Percentiles rank a stretch among this genome's conserved stretches.
Evolutionary conservation across 2,888 invertebrate species (phyloP).

Genomic region (Synergus laeviventris): DNA sequence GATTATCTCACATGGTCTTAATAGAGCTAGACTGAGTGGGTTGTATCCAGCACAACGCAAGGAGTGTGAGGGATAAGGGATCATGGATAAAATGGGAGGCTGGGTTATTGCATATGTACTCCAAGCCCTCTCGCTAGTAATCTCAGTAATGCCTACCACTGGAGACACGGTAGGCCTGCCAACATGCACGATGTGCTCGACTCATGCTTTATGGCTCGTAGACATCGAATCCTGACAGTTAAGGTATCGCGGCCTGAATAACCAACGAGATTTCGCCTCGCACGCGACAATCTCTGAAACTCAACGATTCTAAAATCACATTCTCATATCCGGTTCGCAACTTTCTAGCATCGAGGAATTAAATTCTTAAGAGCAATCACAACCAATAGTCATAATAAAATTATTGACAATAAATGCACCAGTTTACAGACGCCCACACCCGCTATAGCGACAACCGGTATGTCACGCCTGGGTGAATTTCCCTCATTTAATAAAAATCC

Average conservation of each 20-base stretch:
- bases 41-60: slow-evolving; percentile 50
- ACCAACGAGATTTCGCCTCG: slow-evolving; percentile 65
- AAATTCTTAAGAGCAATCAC: not conserved
- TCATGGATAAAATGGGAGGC: slow-evolving; percentile 56
- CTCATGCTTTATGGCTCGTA: slow-evolving; percentile 68
- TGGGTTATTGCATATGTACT: slow-evolving; percentile 61
- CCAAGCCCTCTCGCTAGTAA: slow-evolving; percentile 58
- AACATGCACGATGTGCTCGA: slow-evolving; percentile 43
- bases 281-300: slow-evolving; percentile 62
- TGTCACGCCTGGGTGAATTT: slow-evolving; percentile 26
- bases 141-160: slow-evolving; percentile 69
- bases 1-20: slow-evolving; percentile 68
- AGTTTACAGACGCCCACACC: slow-evolving; percentile 30
- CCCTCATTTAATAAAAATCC: slow-evolving; percentile 18
- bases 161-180: slow-evolving; percentile 59
- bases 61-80: slow-evolving; percentile 54
- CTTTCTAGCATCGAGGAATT: not conserved
- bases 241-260: slow-evolving; percentile 67
- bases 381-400: not conserved
- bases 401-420: slow-evolving; percentile 25
- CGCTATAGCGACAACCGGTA: not conserved
- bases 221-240: slow-evolving; percentile 69
- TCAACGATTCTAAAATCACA: slow-evolving; percentile 58
- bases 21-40: slow-evolving; percentile 59
- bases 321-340: slow-evolving; percentile 38